Evolutionary conservation across 2,797 vertebrate genomes (phyloP).

Genomic region (Sandelia bainsii): DNA sequence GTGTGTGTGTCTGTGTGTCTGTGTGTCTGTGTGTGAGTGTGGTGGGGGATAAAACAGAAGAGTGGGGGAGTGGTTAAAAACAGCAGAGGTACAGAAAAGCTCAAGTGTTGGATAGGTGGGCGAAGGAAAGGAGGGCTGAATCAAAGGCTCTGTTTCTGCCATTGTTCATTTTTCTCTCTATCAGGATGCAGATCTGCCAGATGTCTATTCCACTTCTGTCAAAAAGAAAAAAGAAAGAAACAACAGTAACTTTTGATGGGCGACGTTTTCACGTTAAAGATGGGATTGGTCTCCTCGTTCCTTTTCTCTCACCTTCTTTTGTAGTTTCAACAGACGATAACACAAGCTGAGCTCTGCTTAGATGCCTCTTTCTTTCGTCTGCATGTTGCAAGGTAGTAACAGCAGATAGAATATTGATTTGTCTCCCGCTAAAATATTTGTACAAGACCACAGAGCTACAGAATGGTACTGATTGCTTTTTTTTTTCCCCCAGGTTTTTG

Average conservation of each 20-base stretch:
- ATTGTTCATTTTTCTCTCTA: slow-evolving; percentile 41
- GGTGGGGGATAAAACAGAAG: slow-evolving; percentile 43
- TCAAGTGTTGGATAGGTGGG: slow-evolving; percentile 37
- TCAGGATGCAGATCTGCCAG: slow-evolving; percentile 50
- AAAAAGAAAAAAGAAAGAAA: slow-evolving; percentile 18
- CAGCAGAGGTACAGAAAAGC: slow-evolving; percentile 36
- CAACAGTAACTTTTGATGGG: slow-evolving; percentile 44
- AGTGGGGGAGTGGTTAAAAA: slow-evolving; percentile 55
- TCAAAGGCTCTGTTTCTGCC: slow-evolving; percentile 38
- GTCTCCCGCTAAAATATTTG: slow-evolving; percentile 44
- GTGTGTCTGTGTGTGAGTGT: slow-evolving; percentile 13
- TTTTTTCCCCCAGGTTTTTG: not conserved
- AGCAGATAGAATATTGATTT: slow-evolving; percentile 67
- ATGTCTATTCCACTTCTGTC: slow-evolving; percentile 48
- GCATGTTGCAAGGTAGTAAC: slow-evolving; percentile 7
- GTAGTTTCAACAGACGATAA: slow-evolving; percentile 38
- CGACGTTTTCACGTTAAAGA: slow-evolving; percentile 31
- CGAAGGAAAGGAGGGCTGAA: slow-evolving; percentile 25
- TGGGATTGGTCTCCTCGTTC: not conserved
- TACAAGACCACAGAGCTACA: slow-evolving; percentile 25
- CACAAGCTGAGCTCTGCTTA: slow-evolving; percentile 10
- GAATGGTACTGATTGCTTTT: slow-evolving; percentile 12
- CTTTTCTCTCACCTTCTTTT: slow-evolving; percentile 28
- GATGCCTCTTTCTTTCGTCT: slow-evolving; percentile 25
- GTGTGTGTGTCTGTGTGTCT: slow-evolving; percentile 32